Percentiles rank a stretch among this genome's conserved stretches.
phyloP scores from a whole-genome alignment of 2,888 invertebrate species.

The Xanthorhoe designata region DNA sequence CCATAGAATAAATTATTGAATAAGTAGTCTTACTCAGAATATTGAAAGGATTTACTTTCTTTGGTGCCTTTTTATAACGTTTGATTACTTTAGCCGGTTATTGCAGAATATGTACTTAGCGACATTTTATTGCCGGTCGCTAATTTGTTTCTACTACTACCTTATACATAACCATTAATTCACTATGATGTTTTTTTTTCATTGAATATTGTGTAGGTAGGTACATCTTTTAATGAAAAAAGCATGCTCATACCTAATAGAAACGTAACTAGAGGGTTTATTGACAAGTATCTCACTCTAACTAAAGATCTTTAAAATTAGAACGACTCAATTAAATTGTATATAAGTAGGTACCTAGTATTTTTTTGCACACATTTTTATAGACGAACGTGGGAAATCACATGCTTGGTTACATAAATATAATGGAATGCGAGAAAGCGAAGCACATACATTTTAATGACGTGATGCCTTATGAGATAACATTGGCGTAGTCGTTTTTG shows the following conservation, averaged over 20 bases:
- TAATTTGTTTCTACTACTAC: too few species aligned
- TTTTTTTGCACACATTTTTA: neutral
- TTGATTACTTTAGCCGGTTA: neutral
- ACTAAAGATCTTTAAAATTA: neutral
- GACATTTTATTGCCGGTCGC: neutral
- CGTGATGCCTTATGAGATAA: neutral
- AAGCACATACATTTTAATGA: constrained; percentile 6
- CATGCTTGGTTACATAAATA: neutral
- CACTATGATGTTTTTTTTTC: too few species aligned
- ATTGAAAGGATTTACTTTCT: neutral
- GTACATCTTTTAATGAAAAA: too few species aligned
- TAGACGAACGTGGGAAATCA: neutral
- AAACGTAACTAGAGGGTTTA: too few species aligned
- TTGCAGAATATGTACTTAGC: neutral
- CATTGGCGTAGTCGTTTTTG: too few species aligned
- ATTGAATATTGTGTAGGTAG: too few species aligned
- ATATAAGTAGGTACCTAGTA: neutral
- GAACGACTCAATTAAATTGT: neutral
- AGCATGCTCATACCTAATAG: too few species aligned
- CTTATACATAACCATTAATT: too few species aligned
- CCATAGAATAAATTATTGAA: too few species aligned
- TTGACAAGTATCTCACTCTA: too few species aligned
- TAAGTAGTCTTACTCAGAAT: neutral
- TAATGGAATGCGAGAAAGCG: constrained; percentile 2
- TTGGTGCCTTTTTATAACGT: neutral